phyloP scores from a whole-genome alignment of 2,888 invertebrate species.

The Macrostomum cliftonense region DNA sequence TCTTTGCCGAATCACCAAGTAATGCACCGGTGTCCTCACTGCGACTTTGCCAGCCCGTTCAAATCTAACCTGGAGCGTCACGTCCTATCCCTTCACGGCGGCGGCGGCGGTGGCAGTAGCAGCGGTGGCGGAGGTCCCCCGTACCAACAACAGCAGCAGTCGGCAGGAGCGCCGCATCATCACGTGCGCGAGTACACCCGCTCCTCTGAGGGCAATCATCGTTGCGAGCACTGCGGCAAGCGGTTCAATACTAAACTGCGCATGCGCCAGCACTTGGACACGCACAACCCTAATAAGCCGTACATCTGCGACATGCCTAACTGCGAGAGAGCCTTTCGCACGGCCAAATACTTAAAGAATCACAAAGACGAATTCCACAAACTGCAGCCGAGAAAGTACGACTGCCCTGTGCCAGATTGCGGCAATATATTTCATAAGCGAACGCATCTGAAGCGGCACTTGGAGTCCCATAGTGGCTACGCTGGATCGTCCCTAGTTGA shows the following conservation, averaged over 20 bases:
- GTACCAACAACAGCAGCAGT: no score
- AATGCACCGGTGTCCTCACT: no score
- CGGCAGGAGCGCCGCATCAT: no score
- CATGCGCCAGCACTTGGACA: slow-evolving; percentile 21
- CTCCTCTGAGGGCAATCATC: slow-evolving; percentile 20
- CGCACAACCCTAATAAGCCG: slow-evolving; percentile 22
- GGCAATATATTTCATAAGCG: slow-evolving; percentile 29
- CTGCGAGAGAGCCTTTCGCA: slow-evolving; percentile 24
- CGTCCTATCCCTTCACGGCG: no score
- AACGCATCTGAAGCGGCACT: slow-evolving; percentile 29
- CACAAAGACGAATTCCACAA: slow-evolving; percentile 27
- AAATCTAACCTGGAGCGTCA: no score
- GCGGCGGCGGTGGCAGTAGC: no score
- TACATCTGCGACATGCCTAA: slow-evolving; percentile 25
- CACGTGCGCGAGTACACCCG: no score
- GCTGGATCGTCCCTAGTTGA: no score
- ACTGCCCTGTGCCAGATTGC: slow-evolving; percentile 26
- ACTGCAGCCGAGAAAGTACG: slow-evolving; percentile 20
- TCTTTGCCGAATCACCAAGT: no score
- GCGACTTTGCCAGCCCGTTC: no score
- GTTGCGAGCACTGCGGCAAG: slow-evolving; percentile 25
- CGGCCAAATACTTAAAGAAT: slow-evolving; percentile 21
- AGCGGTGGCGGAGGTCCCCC: no score
- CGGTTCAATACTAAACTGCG: slow-evolving; percentile 24
- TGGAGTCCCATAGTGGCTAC: slow-evolving; percentile 28